Base-by-base conservation (phyloP, 2,113 vertebrate species). In the Machaerirhynchus nigripectus region DNA sequence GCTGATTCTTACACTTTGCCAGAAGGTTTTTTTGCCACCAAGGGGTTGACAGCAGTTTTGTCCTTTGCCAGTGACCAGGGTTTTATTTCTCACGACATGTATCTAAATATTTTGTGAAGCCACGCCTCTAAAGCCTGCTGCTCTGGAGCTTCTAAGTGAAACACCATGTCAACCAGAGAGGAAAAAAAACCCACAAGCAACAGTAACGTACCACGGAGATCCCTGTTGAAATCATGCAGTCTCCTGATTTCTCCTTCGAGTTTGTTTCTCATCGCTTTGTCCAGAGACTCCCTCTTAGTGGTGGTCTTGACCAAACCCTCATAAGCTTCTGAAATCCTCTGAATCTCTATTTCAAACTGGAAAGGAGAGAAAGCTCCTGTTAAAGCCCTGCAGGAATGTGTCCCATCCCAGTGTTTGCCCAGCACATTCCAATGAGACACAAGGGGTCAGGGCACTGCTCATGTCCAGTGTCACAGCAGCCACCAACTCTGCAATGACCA, bases 161-260 rank as follows among this genome's bases (percentile, higher is more conserved):
- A 73, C 46, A 63, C 7, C 6, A 6, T 2, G 26, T 7, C 12
- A 65, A 15, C 33, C 2, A 5, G 10, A 44, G 26, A n/a, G 27
- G 1, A 1, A 24, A 70, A 86, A 7, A 6, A 2, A 1, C 8
- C 10, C 47, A 79, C 17, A 59, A 64, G 42, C 70, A 87, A 88
- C 42, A 9, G 10, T 28, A 79, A 92, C 95, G 0, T 97, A 98
- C 99, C 99, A 97, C 98, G 97, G 57, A 99, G 97, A 94, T 99
- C 99, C 92, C 98, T 97, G 97, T 99, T 99, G 97, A 99, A 99
- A 93, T 99, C 99, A 7, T 98, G 98, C 73, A 99, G 98, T 73
- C 98, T 98, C 70, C 99, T 97, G 89, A 99, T 99, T 97, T 99
- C 98, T 13, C 98, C 98, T 96, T 99, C 99, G 0, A 99, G 97